Percentiles rank a stretch among this genome's conserved stretches.
Conservation (phyloP, 2,113 vertebrate genomes). For the Bolborhynchus lineola region DNA sequence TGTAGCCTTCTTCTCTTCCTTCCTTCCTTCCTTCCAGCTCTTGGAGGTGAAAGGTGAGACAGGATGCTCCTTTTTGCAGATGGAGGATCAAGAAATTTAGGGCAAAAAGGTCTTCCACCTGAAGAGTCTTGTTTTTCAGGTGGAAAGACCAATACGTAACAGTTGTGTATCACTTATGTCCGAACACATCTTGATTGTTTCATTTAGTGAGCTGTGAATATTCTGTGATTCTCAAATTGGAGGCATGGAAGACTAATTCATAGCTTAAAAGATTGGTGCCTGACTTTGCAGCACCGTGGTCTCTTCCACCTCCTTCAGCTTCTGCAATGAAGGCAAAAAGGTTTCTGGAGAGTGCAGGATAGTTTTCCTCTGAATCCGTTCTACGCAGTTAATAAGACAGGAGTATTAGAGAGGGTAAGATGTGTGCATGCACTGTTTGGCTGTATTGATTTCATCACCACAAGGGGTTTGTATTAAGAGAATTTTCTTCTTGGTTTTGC, state of each 20-base stretch:
- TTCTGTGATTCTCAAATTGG: neutral
- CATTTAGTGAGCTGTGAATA: neutral
- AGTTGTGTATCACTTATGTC: neutral
- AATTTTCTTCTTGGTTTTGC: neutral
- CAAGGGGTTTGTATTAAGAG: neutral
- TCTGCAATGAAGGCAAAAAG: neutral
- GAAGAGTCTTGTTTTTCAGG: neutral
- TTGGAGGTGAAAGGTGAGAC: neutral
- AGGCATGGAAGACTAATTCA: neutral
- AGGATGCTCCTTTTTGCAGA: neutral
- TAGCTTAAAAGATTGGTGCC: neutral
- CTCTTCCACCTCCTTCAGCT: neutral
- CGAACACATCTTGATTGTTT: neutral
- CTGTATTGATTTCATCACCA: neutral
- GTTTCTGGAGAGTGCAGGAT: neutral
- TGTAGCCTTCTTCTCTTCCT: neutral
- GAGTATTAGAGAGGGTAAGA: neutral
- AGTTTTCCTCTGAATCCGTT: neutral
- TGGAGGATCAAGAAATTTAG: neutral
- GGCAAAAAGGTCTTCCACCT: neutral
- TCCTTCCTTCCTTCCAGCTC: neutral
- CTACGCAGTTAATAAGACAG: neutral
- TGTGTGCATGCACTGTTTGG: rapidly evolving
- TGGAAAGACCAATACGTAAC: neutral
- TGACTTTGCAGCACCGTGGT: neutral